Base-by-base conservation (phyloP, 2,888 invertebrate species). In the Choristoneura rosaceana region DNA sequence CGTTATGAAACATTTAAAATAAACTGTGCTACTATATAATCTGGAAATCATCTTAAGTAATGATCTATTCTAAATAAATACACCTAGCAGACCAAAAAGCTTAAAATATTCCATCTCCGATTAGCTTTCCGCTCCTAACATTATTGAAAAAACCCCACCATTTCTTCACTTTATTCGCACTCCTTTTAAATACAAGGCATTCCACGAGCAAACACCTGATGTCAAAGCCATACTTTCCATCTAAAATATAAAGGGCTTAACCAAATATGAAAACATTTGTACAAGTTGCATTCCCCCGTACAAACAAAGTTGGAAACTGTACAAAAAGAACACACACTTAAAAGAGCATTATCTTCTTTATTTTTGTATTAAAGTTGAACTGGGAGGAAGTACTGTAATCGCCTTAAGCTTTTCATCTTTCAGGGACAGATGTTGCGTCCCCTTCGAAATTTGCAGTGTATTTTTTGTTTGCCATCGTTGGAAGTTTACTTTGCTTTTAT, bases 351-450 rank as follows among this genome's bases (percentile, higher is more conserved):
- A 91, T 87, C 85, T 90, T 86, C 88, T 91, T 74, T 90, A 90
- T 91, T 91, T 91, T 92, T 89, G 87, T 90, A 91, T 92, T 90
- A 91, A 90, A 92, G 82, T 90, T 86, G 86, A 82, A 87, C 82
- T 79, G 82, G 79, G 82, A 85, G 85, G 84, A 85, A 85, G 82
- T 85, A 85, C 81, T 88, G 87, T 92, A 92, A 92, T 91, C 92
- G 89, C 88, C 88, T 90, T 90, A 91, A 93, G 90, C 90, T 91
- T 90, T 89, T 85, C 91, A 85, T 88, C 90, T 87, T 90, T 90
- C 87, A 83, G 81, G 79, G 84, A 83, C 92, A 92, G 90, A 87
- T 92, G 93, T 86, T 88, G 84, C 88, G 76, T 76, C 80, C 83
- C 81, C 80, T 76, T 76, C 74, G 71, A 81, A 81, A 81, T 83